phyloP scores from a whole-genome alignment of 2,888 invertebrate species.

The Dryococelus australis region DNA sequence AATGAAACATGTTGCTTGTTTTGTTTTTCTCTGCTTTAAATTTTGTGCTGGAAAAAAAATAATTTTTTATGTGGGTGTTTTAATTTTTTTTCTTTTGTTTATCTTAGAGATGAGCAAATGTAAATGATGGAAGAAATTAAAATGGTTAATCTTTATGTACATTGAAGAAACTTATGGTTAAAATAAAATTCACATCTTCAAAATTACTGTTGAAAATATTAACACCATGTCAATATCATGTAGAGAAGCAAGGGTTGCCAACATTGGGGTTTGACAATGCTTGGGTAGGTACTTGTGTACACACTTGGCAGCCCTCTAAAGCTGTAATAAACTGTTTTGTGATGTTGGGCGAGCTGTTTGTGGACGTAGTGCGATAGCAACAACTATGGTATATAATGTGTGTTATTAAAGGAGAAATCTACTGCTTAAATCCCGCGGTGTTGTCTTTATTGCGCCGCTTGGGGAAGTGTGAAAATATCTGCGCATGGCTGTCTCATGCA shows the following conservation, averaged over 20 bases:
- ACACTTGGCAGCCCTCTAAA: background rate
- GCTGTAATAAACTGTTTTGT: background rate
- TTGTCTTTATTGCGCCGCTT: background rate
- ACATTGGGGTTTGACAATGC: background rate
- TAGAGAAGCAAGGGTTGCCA: background rate
- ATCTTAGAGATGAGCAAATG: background rate
- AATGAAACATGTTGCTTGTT: background rate
- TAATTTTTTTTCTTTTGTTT: background rate
- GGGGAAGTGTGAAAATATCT: too few species aligned
- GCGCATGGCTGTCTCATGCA: too few species aligned
- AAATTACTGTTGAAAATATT: background rate
- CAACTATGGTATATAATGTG: background rate
- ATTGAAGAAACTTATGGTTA: background rate
- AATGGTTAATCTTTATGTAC: slow-evolving; percentile 16
- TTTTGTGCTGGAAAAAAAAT: background rate
- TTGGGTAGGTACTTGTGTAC: background rate
- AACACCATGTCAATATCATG: background rate
- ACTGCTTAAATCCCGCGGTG: background rate
- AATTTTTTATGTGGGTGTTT: background rate
- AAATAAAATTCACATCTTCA: background rate
- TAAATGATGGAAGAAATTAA: background rate
- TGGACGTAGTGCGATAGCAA: background rate
- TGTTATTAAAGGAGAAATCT: background rate
- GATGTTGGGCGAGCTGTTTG: background rate
- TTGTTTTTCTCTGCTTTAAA: background rate